Evolutionary conservation across 2,797 vertebrate genomes (phyloP).

Genomic region (Labeo calbasu): DNA sequence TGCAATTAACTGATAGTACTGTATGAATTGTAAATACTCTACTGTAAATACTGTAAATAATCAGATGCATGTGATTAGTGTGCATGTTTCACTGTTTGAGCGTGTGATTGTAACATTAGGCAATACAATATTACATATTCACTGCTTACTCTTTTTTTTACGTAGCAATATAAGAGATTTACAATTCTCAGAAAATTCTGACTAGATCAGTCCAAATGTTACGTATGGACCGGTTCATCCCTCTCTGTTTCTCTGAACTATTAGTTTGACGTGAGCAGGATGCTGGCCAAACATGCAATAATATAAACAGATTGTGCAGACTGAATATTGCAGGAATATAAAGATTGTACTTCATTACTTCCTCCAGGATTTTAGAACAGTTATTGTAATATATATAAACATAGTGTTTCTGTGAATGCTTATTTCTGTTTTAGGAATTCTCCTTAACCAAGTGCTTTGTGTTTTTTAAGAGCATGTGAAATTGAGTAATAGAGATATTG

Average conservation of each 20-base stretch:
- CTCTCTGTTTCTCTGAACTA: slow-evolving; percentile 21
- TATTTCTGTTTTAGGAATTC: slow-evolving; percentile 5
- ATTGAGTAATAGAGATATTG: background rate
- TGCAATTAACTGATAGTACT: background rate
- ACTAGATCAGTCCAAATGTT: slow-evolving; percentile 17
- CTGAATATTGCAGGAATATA: slow-evolving; percentile 11
- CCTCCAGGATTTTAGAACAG: background rate
- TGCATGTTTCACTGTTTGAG: background rate
- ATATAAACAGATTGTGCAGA: slow-evolving; percentile 26
- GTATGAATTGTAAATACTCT: background rate
- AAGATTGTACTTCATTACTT: slow-evolving; percentile 1
- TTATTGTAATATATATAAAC: slow-evolving; percentile 5
- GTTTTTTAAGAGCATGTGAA: background rate
- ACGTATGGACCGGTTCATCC: background rate
- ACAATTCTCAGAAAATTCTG: slow-evolving; percentile 18
- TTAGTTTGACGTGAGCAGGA: slow-evolving; percentile 20
- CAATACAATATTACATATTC: background rate
- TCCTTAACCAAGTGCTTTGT: background rate
- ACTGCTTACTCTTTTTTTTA: slow-evolving; percentile 11
- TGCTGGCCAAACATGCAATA: slow-evolving; percentile 27
- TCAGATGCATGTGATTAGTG: background rate
- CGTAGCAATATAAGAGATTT: background rate
- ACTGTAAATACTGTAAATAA: too few relatives aligned
- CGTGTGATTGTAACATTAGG: background rate
- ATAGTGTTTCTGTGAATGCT: background rate